Evolutionary conservation across 1,140 invertebrate species (phyloP).

Genomic region (Hyposmocoma kahamanoa): DNA sequence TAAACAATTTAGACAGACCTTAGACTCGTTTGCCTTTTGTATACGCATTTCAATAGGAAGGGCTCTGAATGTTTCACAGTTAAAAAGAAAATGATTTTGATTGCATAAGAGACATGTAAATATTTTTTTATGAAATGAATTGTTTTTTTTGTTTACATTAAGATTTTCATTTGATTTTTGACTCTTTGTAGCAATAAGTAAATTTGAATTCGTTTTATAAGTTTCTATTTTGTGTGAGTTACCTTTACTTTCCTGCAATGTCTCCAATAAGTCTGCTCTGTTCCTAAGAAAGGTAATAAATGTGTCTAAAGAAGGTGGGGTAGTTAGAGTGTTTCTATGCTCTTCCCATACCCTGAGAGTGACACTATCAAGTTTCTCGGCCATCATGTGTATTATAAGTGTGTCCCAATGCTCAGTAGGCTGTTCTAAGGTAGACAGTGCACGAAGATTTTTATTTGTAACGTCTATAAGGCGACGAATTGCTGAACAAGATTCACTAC

Average conservation of each 20-base stretch:
- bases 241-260: background rate
- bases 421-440: background rate
- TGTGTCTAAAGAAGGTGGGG: background rate
- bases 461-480: background rate
- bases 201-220: background rate
- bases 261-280: constrained; percentile 7
- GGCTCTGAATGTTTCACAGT: constrained; percentile 12
- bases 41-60: constrained; percentile 9
- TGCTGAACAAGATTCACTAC: background rate
- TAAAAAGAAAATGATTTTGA: constrained; percentile 16
- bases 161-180: no score
- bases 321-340: background rate
- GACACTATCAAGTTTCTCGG: background rate
- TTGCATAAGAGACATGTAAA: constrained; percentile 10
- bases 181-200: no score
- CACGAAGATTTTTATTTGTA: constrained; percentile 5
- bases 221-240: background rate
- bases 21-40: constrained; percentile 12
- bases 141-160: no score
- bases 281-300: background rate
- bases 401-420: constrained; percentile 8
- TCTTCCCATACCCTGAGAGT: constrained; percentile 4
- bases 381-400: constrained; percentile 5
- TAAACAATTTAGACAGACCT: constrained; percentile 13
- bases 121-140: background rate